phyloP scores from a whole-genome alignment of 2,797 vertebrate species.

The Melanotaenia parkinsoni region DNA sequence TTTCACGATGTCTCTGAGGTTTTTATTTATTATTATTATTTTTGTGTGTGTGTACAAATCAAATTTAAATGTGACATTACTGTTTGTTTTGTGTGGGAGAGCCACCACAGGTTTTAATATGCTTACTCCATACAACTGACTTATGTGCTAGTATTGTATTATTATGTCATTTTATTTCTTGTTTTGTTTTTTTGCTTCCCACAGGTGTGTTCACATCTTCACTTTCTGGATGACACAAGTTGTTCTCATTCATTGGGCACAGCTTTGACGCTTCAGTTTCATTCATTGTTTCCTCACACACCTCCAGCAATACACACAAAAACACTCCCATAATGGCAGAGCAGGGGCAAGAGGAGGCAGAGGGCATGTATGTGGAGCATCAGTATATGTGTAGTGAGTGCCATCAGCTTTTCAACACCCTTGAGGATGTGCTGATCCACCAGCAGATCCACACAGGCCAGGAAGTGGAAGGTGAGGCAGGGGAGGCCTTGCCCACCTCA shows the following conservation, averaged over 20 bases:
- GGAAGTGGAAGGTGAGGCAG: slow-evolving; percentile 73
- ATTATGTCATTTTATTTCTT: neutral
- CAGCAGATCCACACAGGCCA: slow-evolving; percentile 88
- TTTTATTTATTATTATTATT: neutral
- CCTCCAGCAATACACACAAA: neutral
- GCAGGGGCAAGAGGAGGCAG: slow-evolving; percentile 82
- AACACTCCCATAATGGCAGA: slow-evolving; percentile 72
- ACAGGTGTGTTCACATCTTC: slow-evolving; percentile 34
- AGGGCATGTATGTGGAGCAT: slow-evolving; percentile 87
- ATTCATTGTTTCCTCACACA: neutral
- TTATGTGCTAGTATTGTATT: neutral
- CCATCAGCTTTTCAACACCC: slow-evolving; percentile 88
- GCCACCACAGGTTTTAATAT: neutral
- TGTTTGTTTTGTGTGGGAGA: neutral
- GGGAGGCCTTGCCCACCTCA: slow-evolving; percentile 51
- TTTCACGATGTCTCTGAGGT: neutral
- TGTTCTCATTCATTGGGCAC: slow-evolving; percentile 6
- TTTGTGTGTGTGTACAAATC: neutral
- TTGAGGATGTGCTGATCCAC: slow-evolving; percentile 92
- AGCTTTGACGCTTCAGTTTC: slow-evolving; percentile 6
- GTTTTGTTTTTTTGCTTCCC: neutral
- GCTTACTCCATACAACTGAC: neutral
- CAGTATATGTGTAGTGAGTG: slow-evolving; percentile 97
- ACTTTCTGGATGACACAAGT: slow-evolving; percentile 18
- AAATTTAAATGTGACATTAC: neutral